Conservation (phyloP, 2,113 vertebrate genomes). For the Gallinago media region DNA sequence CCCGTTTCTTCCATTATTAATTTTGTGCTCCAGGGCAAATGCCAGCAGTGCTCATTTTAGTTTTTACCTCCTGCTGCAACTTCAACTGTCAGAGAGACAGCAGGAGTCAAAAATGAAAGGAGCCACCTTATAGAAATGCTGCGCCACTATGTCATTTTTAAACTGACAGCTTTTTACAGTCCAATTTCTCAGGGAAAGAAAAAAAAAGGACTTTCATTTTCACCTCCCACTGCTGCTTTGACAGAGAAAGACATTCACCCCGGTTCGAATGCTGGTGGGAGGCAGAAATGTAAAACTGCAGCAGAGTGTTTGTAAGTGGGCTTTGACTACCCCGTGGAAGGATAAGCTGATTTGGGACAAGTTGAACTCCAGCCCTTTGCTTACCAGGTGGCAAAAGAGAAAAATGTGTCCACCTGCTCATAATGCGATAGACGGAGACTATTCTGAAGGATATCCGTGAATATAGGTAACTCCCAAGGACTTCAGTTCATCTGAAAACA, state of each 20-base stretch:
- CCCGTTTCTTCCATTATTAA: constrained; percentile 82
- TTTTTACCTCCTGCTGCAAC: constrained; percentile 80
- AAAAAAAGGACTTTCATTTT: constrained; percentile 76
- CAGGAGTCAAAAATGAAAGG: constrained; percentile 79
- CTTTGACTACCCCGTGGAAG: constrained; percentile 56
- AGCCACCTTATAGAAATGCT: constrained; percentile 78
- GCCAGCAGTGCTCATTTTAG: constrained; percentile 77
- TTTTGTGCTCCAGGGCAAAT: constrained; percentile 80
- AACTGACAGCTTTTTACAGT: constrained; percentile 82
- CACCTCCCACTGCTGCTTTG: constrained; percentile 76
- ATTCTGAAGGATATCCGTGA: background rate
- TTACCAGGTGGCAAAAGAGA: constrained; percentile 24
- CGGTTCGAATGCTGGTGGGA: constrained; percentile 71
- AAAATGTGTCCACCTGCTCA: constrained; percentile 28
- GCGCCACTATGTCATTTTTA: constrained; percentile 79
- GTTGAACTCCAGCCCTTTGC: constrained; percentile 36
- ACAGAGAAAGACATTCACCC: constrained; percentile 78
- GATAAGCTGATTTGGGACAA: constrained; percentile 41
- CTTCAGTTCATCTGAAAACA: background rate
- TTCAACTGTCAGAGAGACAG: constrained; percentile 82
- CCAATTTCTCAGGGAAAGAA: constrained; percentile 74
- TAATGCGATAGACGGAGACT: background rate
- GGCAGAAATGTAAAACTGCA: constrained; percentile 71
- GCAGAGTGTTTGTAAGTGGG: constrained; percentile 69
- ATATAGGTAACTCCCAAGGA: background rate